Percentiles rank a stretch among this genome's conserved stretches.
Conservation (phyloP, 2,888 invertebrate genomes). For the Eupithecia tripunctaria region DNA sequence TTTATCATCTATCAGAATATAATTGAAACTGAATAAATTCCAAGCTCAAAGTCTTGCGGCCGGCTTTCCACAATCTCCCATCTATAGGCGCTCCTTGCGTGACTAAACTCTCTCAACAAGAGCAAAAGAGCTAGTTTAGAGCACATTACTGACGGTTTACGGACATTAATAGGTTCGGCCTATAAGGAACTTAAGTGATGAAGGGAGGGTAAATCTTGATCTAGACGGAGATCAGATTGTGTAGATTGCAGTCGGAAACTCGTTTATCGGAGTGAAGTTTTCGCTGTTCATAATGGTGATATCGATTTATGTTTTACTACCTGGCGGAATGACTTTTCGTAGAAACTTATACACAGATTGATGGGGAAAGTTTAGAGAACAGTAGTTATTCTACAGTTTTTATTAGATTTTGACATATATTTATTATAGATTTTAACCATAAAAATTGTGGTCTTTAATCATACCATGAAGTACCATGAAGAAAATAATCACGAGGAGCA, state of each 20-base stretch:
- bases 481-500: not conserved
- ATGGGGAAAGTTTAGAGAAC: not conserved
- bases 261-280: constrained; percentile 26
- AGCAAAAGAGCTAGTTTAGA: constrained; percentile 43
- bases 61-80: constrained; percentile 23
- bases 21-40: constrained; percentile 18
- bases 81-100: constrained; percentile 38
- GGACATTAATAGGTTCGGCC: constrained; percentile 40
- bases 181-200: constrained; percentile 45
- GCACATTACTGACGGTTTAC: constrained; percentile 45
- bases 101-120: constrained; percentile 43
- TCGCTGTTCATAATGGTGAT: constrained; percentile 1
- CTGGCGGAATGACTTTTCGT: not conserved
- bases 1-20: constrained; percentile 17
- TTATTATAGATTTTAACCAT: too few relatives aligned
- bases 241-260: constrained; percentile 23
- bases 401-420: not conserved
- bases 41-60: constrained; percentile 8
- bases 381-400: not conserved
- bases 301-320: constrained; percentile 10
- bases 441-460: not conserved
- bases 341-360: not conserved
- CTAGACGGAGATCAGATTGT: constrained; percentile 30
- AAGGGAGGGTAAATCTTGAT: constrained; percentile 40
- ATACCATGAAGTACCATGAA: not conserved